phyloP scores from a whole-genome alignment of 2,113 vertebrate genomes.

The Eurypyga helias region DNA sequence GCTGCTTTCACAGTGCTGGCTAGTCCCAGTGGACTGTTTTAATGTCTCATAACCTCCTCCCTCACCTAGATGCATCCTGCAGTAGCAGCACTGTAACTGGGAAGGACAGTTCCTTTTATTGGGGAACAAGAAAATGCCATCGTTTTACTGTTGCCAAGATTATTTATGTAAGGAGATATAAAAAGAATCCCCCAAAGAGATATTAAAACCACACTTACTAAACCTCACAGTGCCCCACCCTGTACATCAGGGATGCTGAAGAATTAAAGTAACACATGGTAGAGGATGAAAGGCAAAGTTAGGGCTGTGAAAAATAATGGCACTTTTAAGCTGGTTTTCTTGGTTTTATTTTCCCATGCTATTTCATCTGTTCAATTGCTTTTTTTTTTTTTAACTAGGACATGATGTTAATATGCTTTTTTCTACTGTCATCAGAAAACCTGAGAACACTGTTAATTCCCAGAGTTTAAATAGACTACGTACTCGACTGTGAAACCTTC shows the following conservation, averaged over 20 bases:
- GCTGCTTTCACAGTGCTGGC: neutral
- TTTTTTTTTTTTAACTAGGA: neutral
- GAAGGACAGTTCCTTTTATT: neutral
- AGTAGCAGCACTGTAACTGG: neutral
- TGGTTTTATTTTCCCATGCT: neutral
- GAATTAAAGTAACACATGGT: neutral
- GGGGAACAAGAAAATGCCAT: neutral
- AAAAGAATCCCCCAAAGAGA: neutral
- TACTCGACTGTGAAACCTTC: neutral
- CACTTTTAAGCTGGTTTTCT: neutral
- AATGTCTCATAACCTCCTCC: neutral
- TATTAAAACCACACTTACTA: neutral
- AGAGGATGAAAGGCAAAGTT: neutral
- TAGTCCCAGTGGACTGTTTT: neutral
- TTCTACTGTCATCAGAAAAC: neutral
- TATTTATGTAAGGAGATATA: slow-evolving; percentile 13
- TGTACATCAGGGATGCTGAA: neutral
- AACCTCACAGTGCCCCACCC: neutral
- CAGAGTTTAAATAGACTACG: neutral
- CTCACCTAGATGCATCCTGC: neutral
- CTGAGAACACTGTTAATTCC: neutral
- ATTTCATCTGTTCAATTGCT: neutral
- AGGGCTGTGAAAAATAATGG: neutral
- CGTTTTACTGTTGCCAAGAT: slow-evolving; percentile 1
- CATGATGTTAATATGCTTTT: neutral